Percentiles rank a stretch among this genome's conserved stretches.
Conservation (phyloP, 2,888 invertebrate species). For the Tipula vernalis region DNA sequence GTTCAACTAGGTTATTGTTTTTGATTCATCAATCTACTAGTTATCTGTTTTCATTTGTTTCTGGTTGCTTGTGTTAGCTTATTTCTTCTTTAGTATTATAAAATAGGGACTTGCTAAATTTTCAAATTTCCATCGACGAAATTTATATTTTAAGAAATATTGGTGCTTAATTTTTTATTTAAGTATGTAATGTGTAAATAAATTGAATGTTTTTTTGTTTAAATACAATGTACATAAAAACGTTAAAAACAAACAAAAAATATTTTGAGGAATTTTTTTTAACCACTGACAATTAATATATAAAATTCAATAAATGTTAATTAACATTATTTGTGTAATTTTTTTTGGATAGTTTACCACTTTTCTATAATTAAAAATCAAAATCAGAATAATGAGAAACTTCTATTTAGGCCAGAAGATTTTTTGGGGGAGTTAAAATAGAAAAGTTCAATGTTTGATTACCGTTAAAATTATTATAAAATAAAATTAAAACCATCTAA, state of each 20-base stretch:
- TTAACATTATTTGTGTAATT: neutral
- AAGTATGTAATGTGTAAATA: neutral
- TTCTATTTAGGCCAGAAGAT: no score
- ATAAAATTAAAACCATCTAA: neutral
- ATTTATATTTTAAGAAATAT: no score
- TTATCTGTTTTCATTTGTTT: no score
- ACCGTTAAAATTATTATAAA: neutral
- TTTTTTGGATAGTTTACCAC: neutral
- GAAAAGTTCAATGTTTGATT: neutral
- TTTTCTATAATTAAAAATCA: neutral
- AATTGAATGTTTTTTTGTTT: no score
- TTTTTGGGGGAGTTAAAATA: neutral
- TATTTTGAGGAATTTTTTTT: neutral
- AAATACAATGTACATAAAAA: no score
- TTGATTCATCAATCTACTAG: no score
- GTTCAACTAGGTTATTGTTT: no score
- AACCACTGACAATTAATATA: neutral
- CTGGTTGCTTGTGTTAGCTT: no score
- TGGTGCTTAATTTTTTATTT: neutral
- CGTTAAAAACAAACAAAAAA: neutral
- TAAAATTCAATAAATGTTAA: neutral
- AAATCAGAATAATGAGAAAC: neutral
- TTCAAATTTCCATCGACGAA: no score
- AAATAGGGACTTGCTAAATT: no score
- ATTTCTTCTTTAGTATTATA: no score